Percentiles rank a stretch among this genome's conserved stretches.
phyloP scores from a whole-genome alignment of 2,113 vertebrate genomes.

The Conger conger region DNA sequence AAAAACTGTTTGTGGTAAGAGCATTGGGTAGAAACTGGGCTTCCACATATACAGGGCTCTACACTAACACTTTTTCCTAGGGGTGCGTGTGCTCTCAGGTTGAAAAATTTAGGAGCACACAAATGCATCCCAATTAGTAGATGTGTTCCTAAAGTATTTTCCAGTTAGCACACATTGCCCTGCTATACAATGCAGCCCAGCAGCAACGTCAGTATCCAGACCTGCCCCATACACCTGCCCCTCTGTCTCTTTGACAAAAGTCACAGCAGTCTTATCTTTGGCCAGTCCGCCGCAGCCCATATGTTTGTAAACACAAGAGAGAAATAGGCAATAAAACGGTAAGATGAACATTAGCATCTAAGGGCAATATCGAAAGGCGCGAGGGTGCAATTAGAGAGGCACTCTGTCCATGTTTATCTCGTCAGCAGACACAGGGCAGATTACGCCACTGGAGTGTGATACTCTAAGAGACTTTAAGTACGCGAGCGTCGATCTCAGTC shows the following conservation, averaged over 20 bases:
- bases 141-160: no score
- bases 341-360: background rate
- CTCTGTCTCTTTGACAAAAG: background rate
- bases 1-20: background rate
- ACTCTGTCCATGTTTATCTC: background rate
- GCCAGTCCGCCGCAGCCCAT: background rate
- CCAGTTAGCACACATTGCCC: no score
- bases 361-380: background rate
- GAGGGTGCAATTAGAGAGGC: background rate
- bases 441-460: background rate
- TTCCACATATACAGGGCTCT: background rate
- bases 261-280: background rate
- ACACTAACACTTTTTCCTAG: no score
- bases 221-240: background rate
- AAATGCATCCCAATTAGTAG: no score
- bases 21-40: background rate
- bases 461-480: background rate
- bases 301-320: background rate
- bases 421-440: background rate
- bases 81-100: no score
- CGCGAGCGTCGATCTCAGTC: conserved; percentile 20
- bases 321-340: background rate
- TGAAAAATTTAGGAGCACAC: no score
- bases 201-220: background rate
- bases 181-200: no score